phyloP scores from a whole-genome alignment of 2,888 invertebrate species.

The Cephus sareptanus region DNA sequence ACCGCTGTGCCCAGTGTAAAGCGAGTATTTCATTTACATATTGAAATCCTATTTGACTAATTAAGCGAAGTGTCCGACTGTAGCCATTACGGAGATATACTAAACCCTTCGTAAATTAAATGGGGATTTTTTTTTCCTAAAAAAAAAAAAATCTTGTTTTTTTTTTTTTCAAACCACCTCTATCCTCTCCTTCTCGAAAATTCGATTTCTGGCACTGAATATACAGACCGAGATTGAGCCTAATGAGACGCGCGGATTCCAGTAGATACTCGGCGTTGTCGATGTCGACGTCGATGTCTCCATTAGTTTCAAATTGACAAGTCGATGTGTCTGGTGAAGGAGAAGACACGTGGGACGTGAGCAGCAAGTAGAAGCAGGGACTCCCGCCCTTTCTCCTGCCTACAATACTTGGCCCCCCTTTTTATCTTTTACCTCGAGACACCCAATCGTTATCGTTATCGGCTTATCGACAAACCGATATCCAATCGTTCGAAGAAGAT shows the following conservation, averaged over 20 bases:
- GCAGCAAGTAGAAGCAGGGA: not conserved
- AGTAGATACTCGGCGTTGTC: not conserved
- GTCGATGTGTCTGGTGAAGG: not conserved
- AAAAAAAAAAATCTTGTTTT: not conserved
- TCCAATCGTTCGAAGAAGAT: not conserved
- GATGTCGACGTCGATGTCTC: not conserved
- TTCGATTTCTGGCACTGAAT: not conserved
- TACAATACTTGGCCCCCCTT: not conserved
- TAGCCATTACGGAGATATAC: not conserved
- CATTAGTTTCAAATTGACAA: not conserved
- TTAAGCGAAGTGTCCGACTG: not conserved
- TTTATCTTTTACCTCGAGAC: not conserved
- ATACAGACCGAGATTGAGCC: not conserved
- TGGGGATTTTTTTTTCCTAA: not conserved
- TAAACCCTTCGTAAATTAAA: not conserved
- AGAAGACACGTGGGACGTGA: not conserved
- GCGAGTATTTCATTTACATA: not conserved
- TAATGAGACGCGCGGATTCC: not conserved
- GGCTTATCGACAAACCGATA: not conserved
- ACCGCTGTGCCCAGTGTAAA: not conserved
- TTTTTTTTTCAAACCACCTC: not conserved
- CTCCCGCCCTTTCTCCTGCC: not conserved
- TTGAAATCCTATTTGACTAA: not conserved
- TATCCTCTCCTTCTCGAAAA: not conserved
- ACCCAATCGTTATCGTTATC: not conserved